Base-by-base conservation (phyloP, 2,888 invertebrate genomes). In the Drosophila flavopinicola region DNA sequence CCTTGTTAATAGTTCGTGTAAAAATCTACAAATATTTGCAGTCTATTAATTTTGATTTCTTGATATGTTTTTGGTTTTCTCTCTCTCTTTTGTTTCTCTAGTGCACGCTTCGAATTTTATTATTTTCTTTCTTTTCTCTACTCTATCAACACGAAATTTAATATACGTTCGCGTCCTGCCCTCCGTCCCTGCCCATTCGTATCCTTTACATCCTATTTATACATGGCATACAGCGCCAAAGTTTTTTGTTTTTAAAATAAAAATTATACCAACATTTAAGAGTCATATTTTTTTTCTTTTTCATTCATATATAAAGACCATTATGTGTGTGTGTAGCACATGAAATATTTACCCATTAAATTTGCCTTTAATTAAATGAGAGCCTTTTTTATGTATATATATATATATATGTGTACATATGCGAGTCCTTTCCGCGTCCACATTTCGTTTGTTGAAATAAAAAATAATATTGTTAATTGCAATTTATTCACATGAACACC, bases 1-100 rank as follows among this genome's bases (percentile, higher is more conserved):
- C 69, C 75, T 73, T 71, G 83, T 84, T 90, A 90, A 90, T 89
- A 90, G 90, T 89, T 88, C 89, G 85, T 90, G 90, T 90, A 90
- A 89, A 90, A 90, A 89, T 88, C 84, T 89, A 87, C 87, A 90
- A 90, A 90, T 90, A 90, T 90, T 90, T 90, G 84, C 83, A 80
- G 75, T 78, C 83, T 89, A 88, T 89, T 87, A 87, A 89, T 88
- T 88, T 82, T 76, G 71, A 64, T 82, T 78, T 70, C 64, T 76
- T 73, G 53, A 42, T 61, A 68, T 47, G 53, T 25, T 58, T 57
- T 60, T 47, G 13, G 15, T 27, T 54, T 67, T 59, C 56, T 54
- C 45, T 54, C 33, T 60, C 66, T 68, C 52, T 48, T 66, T 66
- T 78, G 78, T 82, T 79, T 74, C 75, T 77, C 66, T 66, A 66